Evolutionary conservation across 2,797 vertebrate genomes (phyloP).

Genomic region (Onychomys arenicola): DNA sequence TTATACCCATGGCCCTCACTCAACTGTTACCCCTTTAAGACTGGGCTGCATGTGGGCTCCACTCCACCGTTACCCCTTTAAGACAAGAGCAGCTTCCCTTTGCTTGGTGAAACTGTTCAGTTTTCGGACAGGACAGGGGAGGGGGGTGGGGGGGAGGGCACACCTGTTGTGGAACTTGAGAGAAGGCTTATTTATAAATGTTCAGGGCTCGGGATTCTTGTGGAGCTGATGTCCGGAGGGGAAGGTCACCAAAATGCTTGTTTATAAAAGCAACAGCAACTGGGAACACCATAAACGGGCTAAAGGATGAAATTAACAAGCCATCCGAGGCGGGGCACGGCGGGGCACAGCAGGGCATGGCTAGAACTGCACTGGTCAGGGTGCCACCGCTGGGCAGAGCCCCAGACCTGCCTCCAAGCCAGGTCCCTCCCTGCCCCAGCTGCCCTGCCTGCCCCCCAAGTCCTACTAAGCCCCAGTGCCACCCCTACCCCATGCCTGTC

Average conservation of each 20-base stretch:
- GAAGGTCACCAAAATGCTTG: constrained; percentile 94
- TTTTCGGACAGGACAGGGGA: constrained; percentile 96
- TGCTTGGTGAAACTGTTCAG: constrained; percentile 98
- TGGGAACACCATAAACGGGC: constrained; percentile 96
- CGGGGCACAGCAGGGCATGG: constrained; percentile 76
- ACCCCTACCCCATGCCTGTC: not conserved
- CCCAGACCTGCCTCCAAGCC: constrained; percentile 73
- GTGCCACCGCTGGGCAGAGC: constrained; percentile 60
- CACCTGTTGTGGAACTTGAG: constrained; percentile 99
- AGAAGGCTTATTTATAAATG: constrained; percentile 99
- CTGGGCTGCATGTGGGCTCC: constrained; percentile 36
- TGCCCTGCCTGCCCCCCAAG: constrained; percentile 11
- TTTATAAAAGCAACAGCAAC: constrained; percentile 97
- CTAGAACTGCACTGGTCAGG: not conserved
- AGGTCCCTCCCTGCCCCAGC: constrained; percentile 48
- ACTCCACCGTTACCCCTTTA: constrained; percentile 85
- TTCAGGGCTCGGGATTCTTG: constrained; percentile 99
- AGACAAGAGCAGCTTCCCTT: constrained; percentile 87
- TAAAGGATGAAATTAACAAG: constrained; percentile 97
- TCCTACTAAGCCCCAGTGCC: not conserved
- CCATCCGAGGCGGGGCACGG: constrained; percentile 88
- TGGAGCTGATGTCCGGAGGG: constrained; percentile 96
- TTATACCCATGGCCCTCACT: constrained; percentile 52
- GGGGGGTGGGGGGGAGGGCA: constrained; percentile 93
- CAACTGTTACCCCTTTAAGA: constrained; percentile 80